phyloP scores from a whole-genome alignment of 2,888 invertebrate genomes.

The Smittia aterrima region DNA sequence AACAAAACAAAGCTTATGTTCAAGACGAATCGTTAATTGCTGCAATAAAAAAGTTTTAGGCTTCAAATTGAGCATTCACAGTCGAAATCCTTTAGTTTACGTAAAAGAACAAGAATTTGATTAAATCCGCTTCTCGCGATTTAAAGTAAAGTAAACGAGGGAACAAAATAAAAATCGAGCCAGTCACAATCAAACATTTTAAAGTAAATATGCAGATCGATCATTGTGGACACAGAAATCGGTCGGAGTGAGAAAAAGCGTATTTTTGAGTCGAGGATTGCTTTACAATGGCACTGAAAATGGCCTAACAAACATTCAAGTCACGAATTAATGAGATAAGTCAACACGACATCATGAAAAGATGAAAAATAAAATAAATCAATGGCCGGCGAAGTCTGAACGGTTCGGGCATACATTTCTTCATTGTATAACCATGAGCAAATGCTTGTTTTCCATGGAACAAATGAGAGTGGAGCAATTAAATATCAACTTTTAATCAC shows the following conservation, averaged over 20 bases:
- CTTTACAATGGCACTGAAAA: slow-evolving; percentile 13
- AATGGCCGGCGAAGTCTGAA: slow-evolving; percentile 11
- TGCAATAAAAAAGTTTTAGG: too few species aligned
- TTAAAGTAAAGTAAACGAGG: neutral
- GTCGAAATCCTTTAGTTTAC: too few species aligned
- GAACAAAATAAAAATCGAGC: neutral
- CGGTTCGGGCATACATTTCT: neutral
- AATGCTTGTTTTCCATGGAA: neutral
- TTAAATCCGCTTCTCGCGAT: too few species aligned
- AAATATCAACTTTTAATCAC: slow-evolving; percentile 19
- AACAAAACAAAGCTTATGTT: neutral
- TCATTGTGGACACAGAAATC: slow-evolving; percentile 17
- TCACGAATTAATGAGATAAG: slow-evolving; percentile 35
- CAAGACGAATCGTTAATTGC: too few species aligned
- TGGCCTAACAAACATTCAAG: slow-evolving; percentile 31
- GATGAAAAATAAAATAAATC: slow-evolving; percentile 28
- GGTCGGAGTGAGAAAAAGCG: neutral
- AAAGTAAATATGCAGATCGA: slow-evolving; percentile 14
- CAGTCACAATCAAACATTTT: neutral
- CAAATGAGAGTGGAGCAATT: neutral
- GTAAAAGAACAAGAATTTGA: too few species aligned
- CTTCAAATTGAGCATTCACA: too few species aligned
- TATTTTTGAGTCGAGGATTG: neutral
- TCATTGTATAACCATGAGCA: slow-evolving; percentile 29
- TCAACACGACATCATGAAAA: slow-evolving; percentile 12